Base-by-base conservation (phyloP, 1,140 invertebrate species). In the Hetaerina americana region DNA sequence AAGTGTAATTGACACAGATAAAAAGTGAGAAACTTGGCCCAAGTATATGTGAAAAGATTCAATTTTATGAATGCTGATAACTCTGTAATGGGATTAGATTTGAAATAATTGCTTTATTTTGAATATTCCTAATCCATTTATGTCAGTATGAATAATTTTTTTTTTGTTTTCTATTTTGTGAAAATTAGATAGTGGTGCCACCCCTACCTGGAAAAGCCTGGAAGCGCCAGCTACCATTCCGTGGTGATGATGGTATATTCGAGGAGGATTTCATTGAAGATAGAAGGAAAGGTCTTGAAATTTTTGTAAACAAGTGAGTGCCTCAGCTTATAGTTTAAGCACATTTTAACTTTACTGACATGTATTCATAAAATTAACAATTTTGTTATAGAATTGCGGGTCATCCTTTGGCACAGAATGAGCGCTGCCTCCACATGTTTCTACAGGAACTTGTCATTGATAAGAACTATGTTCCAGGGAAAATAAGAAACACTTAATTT, bases 211-310 rank as follows among this genome's bases (percentile, higher is more conserved):
- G 96, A 6, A 99, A 99, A 87, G 96, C 97, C 24, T 92, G 97
- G 88, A 99, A 99, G 84, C 85, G 96, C 80, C 97, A 99, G 81
- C 87, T 99, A 81, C 97, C 98, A 66, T 99, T 99, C 82, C 86
- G 97, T 78, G 90, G 91, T 10, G 97, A 99, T 81, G 97, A 99
- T 87, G 97, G 98, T 69, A 97, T 99, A 78, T 99, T 97, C 84
- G 98, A 99, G 82, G 97, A 99, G 81, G 96, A 97, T 78, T 99
- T 99, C 83, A 99, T 99, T 79, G 98, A 99, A 84, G 96, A 99
- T 76, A 88, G 98, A 77, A 89, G 96, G 80, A 98, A 98, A 89
- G 96, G 95, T 73, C 84, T 99, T 74, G 98, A 99, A 88, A 86
- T 92, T 77, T 99, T 99, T 84, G 92, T 99, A 76, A 99, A 99